Conservation (phyloP, 2,888 invertebrate genomes). For the Oithona nana region DNA sequence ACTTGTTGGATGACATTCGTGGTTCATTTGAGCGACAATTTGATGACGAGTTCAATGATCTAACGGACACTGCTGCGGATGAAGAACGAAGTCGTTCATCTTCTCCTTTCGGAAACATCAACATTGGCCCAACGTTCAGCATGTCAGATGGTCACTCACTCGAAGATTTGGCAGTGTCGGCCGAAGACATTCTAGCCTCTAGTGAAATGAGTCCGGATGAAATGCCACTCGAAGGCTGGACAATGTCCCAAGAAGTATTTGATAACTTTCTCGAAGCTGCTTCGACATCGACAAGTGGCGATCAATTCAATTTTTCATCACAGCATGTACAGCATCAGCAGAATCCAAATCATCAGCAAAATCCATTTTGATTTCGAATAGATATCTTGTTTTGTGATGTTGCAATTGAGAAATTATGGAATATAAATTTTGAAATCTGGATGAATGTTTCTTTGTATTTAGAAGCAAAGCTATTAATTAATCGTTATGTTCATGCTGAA, state of each 20-base stretch:
- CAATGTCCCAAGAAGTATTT: neutral
- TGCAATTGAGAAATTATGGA: no score
- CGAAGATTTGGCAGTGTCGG: neutral
- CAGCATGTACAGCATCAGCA: no score
- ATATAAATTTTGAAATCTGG: no score
- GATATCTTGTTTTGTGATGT: no score
- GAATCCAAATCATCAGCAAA: no score
- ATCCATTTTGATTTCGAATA: no score
- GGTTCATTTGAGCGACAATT: slow-evolving; percentile 13
- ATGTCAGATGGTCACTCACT: neutral
- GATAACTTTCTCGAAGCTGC: neutral
- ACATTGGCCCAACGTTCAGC: neutral
- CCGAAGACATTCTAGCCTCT: neutral
- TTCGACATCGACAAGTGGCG: neutral
- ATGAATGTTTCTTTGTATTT: no score
- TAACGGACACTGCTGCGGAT: neutral
- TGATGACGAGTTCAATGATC: slow-evolving; percentile 9
- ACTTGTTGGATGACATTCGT: slow-evolving; percentile 13
- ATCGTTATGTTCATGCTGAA: slow-evolving; percentile 55
- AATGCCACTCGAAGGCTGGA: neutral
- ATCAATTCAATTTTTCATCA: no score
- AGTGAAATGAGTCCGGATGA: neutral
- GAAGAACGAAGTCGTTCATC: neutral
- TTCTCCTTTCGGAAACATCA: neutral
- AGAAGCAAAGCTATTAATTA: no score